Conservation (phyloP, 2,797 vertebrate species). For the Picus viridis region DNA sequence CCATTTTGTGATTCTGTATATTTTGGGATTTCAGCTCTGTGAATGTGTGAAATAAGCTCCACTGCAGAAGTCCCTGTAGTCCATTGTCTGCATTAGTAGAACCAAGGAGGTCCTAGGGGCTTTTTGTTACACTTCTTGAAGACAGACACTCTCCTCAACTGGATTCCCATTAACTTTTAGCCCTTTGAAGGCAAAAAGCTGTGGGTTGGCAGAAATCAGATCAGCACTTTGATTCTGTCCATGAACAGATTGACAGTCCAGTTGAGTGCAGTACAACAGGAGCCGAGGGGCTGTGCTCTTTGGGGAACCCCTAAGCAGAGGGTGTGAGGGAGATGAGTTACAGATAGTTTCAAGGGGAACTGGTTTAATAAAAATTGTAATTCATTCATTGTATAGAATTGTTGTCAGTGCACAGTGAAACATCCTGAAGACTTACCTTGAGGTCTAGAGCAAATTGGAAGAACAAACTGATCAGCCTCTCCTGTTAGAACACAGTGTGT, state of each 20-base stretch:
- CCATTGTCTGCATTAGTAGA: not conserved
- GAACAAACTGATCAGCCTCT: not conserved
- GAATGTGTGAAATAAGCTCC: not conserved
- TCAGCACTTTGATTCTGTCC: not conserved
- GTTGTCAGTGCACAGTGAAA: not conserved
- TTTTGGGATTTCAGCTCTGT: not conserved
- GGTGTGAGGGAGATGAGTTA: too few relatives aligned
- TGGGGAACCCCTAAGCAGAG: not conserved
- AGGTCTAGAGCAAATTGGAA: not conserved
- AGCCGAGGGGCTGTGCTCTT: fast-evolving
- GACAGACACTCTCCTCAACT: too few relatives aligned
- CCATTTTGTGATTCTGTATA: too few relatives aligned
- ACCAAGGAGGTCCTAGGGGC: not conserved
- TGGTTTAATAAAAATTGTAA: not conserved
- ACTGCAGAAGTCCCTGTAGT: not conserved
- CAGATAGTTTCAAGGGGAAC: not conserved
- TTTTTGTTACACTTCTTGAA: not conserved
- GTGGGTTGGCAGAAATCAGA: not conserved
- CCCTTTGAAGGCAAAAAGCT: too few relatives aligned
- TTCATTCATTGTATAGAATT: fast-evolving
- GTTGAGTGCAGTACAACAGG: not conserved
- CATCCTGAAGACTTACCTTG: not conserved
- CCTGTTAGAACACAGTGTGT: not conserved
- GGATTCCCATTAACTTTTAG: too few relatives aligned
- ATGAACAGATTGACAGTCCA: fast-evolving